Evolutionary conservation across 2,113 vertebrate genomes (phyloP).

Genomic region (Hemibagrus wyckioides): DNA sequence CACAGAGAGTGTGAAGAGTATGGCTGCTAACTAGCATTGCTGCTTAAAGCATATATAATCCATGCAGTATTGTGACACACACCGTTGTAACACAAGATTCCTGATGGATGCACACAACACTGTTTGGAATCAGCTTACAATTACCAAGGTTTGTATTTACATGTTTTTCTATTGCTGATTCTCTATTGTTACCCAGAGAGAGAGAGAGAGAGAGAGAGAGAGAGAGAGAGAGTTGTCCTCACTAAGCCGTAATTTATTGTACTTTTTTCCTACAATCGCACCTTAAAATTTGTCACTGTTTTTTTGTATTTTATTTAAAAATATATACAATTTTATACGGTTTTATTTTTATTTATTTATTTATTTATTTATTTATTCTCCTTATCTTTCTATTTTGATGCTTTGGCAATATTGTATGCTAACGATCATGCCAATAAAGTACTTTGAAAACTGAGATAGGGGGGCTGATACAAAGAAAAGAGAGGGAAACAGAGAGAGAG

Average conservation of each 20-base stretch:
- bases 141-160: not conserved
- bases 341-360: no score
- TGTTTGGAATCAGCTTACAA: not conserved
- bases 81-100: not conserved
- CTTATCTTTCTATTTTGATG: no score
- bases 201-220: not conserved
- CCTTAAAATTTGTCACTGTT: no score
- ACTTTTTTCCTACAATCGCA: no score
- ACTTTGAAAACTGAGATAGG: no score
- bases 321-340: no score
- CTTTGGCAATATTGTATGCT: no score
- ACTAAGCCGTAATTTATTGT: no score
- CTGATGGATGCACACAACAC: not conserved
- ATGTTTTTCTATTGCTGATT: not conserved
- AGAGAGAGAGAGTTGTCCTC: not conserved
- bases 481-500: not conserved
- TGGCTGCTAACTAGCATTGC: not conserved
- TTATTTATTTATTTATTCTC: no score
- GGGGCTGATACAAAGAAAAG: no score
- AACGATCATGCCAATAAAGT: no score
- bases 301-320: no score
- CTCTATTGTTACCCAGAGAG: not conserved
- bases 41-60: not conserved
- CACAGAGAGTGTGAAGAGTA: not conserved
- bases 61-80: not conserved